Evolutionary conservation across 1,140 invertebrate genomes (phyloP).

Genomic region (Harlomillsia oculata): DNA sequence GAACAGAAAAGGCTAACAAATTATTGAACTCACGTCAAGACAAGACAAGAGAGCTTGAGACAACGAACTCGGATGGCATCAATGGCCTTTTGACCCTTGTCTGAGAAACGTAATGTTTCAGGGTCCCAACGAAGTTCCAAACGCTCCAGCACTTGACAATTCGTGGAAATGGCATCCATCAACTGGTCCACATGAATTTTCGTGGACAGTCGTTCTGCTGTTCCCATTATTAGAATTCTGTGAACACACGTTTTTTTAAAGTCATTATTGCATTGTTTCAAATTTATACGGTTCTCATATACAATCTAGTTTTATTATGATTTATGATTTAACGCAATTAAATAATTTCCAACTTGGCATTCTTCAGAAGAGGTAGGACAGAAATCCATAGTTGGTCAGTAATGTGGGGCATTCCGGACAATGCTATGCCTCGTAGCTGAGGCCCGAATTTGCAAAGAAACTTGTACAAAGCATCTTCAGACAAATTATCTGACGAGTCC

Average conservation of each 20-base stretch:
- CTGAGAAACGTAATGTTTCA: constrained; percentile 93
- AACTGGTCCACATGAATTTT: constrained; percentile 96
- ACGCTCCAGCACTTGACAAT: constrained; percentile 76
- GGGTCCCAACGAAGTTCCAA: constrained; percentile 97
- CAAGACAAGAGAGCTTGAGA: constrained; percentile 69
- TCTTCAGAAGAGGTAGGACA: constrained; percentile 75
- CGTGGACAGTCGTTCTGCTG: constrained; percentile 85
- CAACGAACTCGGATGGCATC: constrained; percentile 83
- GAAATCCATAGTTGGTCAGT: constrained; percentile 94
- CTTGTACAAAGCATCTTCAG: constrained; percentile 81
- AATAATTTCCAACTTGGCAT: constrained; percentile 83
- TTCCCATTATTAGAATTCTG: constrained; percentile 95
- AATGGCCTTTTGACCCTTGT: constrained; percentile 96
- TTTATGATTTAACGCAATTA: not conserved
- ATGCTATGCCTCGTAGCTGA: constrained; percentile 72
- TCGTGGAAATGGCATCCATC: constrained; percentile 93
- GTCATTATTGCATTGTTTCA: not conserved
- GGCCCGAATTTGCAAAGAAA: constrained; percentile 69
- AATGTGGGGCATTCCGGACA: constrained; percentile 94
- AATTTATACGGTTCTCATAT: not conserved
- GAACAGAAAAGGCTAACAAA: no score
- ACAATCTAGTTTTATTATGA: no score
- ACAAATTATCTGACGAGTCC: constrained; percentile 88
- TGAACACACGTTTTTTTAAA: not conserved
- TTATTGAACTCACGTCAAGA: constrained; percentile 71